phyloP scores from a whole-genome alignment of 2,797 vertebrate species.

The Bradypodion ventrale region DNA sequence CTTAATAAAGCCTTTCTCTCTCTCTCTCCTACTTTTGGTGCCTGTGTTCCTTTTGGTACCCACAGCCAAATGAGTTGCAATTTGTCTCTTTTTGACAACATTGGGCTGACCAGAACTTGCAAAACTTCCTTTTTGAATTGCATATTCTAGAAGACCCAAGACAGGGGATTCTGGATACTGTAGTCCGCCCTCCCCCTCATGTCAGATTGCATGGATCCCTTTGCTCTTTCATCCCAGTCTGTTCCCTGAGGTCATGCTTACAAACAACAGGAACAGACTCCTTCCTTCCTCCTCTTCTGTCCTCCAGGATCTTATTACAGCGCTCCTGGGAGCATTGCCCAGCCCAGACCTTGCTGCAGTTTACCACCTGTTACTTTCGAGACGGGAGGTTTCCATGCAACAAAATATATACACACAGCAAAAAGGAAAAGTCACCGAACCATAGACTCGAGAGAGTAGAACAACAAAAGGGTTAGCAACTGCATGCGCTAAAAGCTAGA shows the following conservation, averaged over 20 bases:
- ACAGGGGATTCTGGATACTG: no score
- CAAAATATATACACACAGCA: conserved; percentile 24
- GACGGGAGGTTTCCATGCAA: conserved; percentile 47
- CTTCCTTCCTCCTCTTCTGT: background rate
- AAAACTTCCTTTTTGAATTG: no score
- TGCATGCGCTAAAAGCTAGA: conserved; percentile 23
- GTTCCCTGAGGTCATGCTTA: background rate
- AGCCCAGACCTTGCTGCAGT: conserved; percentile 13
- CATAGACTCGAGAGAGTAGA: conserved; percentile 18
- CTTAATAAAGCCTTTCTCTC: no score
- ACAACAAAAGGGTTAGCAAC: background rate
- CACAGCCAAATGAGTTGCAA: no score
- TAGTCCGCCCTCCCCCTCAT: no score
- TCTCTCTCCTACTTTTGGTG: no score
- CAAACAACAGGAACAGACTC: conserved; percentile 2
- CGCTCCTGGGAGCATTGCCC: conserved; percentile 27
- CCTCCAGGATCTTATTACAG: conserved; percentile 17
- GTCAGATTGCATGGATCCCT: no score
- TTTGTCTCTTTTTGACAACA: no score
- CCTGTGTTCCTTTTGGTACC: no score
- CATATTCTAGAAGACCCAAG: no score
- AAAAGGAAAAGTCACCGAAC: conserved; percentile 10
- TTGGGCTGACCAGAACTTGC: no score
- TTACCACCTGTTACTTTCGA: conserved; percentile 29
- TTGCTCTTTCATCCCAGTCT: no score